Conservation (phyloP, 2,113 vertebrate genomes). For the Numenius arquata region DNA sequence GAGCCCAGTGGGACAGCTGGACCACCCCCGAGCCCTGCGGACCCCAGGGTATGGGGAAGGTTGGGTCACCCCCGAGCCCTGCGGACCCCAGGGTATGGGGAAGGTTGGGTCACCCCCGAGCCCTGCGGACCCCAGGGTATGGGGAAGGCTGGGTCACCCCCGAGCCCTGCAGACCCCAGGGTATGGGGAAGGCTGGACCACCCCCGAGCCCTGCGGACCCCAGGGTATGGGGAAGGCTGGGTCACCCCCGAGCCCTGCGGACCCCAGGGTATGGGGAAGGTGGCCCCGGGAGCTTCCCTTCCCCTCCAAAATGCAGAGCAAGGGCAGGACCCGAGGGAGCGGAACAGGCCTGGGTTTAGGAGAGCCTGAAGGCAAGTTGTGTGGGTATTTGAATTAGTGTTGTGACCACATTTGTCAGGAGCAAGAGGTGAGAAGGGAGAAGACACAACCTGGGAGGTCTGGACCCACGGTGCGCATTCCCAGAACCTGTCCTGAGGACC, state of each 20-base stretch:
- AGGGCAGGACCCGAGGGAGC: not conserved
- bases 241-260: not conserved
- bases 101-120: too few relatives aligned
- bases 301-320: not conserved
- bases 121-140: not conserved
- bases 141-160: rapidly evolving
- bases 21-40: not conserved
- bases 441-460: not conserved
- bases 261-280: not conserved
- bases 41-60: not conserved
- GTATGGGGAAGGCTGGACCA: not conserved
- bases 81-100: not conserved
- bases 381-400: rapidly evolving
- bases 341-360: not conserved
- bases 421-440: not conserved
- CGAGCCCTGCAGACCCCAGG: not conserved
- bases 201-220: not conserved
- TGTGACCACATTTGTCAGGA: not conserved
- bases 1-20: rapidly evolving
- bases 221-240: not conserved
- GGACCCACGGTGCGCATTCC: rapidly evolving
- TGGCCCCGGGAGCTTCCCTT: not conserved
- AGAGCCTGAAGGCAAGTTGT: not conserved
- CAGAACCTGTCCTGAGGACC: not conserved
- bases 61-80: too few relatives aligned